These are phyloP conservation scores for Tenrec ecaudatus DNA, from an alignment of 2,113 vertebrate genomes.

Conservation along the genomic window DNA sequence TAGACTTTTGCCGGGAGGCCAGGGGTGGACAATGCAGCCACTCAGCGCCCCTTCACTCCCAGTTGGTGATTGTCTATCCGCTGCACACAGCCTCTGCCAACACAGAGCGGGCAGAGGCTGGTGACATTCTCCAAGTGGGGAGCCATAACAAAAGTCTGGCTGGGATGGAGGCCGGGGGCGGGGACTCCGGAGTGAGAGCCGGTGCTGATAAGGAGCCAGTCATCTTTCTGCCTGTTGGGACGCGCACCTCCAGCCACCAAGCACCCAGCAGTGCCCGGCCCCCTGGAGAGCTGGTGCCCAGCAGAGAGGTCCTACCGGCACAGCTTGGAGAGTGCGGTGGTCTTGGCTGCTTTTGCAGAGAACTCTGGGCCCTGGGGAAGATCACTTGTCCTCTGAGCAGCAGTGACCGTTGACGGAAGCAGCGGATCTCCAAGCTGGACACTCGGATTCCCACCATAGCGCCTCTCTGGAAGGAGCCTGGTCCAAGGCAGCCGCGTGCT, in stretches of 20 bases:
- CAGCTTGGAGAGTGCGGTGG: background rate
- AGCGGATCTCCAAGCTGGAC: background rate
- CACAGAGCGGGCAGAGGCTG: background rate
- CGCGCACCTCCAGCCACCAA: background rate
- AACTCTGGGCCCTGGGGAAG: background rate
- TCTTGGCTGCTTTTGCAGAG: background rate
- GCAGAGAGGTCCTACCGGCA: background rate
- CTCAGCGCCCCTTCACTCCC: slow-evolving; percentile 41
- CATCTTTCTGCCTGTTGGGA: slow-evolving; percentile 57
- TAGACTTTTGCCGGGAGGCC: slow-evolving; percentile 55
- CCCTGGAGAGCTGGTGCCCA: background rate
- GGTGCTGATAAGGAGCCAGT: slow-evolving; percentile 63
- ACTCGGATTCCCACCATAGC: background rate
- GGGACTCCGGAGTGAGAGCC: slow-evolving; percentile 56
- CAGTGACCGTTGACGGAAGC: slow-evolving; percentile 25
- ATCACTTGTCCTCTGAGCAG: background rate
- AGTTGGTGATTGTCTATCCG: background rate
- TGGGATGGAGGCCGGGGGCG: slow-evolving; percentile 11
- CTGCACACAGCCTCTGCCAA: slow-evolving; percentile 50
- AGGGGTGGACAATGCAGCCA: slow-evolving; percentile 50
- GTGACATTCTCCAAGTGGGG: slow-evolving; percentile 56
- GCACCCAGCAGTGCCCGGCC: background rate
- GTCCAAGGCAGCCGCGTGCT: background rate
- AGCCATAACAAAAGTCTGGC: slow-evolving; percentile 71
- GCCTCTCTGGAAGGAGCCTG: background rate